Evolutionary conservation across 2,888 invertebrate species (phyloP).

Genomic region (Neoaliturus tenellus): DNA sequence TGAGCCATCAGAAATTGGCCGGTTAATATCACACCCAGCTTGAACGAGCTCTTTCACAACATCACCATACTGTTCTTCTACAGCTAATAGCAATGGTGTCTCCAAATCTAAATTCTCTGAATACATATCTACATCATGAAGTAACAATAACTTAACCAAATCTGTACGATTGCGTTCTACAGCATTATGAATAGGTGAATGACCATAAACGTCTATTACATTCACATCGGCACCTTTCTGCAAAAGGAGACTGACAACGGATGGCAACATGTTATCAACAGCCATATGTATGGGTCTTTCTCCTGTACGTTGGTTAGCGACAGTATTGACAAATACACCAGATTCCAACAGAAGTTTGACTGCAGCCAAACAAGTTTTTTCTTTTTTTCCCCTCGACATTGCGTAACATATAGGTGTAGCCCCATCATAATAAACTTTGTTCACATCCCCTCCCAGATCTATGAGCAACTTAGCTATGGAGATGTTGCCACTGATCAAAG

Average conservation of each 20-base stretch:
- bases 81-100: slow-evolving; percentile 3
- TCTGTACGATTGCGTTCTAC: background rate
- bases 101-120: background rate
- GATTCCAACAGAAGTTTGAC: slow-evolving; percentile 2
- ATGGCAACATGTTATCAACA: background rate
- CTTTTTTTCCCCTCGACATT: background rate
- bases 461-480: background rate
- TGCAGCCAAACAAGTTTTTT: background rate
- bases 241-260: slow-evolving; percentile 26
- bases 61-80: background rate
- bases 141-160: background rate
- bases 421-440: too few relatives aligned
- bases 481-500: background rate
- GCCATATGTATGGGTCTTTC: slow-evolving; percentile 7
- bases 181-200: slow-evolving; percentile 6
- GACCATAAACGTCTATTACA: background rate
- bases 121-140: background rate
- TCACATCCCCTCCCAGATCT: background rate
- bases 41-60: background rate
- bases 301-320: background rate
- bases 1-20: background rate
- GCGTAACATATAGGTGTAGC: background rate
- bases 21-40: background rate
- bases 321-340: background rate
- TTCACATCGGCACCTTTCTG: slow-evolving; percentile 27